Evolutionary conservation across 1,140 invertebrate genomes (phyloP), one percentile per base, ranked within the genome.

Genomic region (Arion vulgaris): DNA sequence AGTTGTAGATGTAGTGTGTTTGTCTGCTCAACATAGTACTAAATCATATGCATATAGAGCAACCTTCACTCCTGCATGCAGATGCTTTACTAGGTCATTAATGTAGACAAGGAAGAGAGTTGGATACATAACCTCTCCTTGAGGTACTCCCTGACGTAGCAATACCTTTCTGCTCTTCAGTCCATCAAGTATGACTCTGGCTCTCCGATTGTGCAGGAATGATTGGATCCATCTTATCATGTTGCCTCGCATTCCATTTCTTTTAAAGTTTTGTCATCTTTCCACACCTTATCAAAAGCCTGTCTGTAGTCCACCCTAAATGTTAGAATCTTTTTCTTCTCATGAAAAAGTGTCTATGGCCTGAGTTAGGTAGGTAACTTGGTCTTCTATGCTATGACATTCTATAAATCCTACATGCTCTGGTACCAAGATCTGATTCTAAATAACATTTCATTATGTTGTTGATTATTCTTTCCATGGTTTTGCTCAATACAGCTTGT

Each of bases 101-200:
- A 82, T 84, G 80, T 82, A 85, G n/a, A 85, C n/a, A 11, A 85
- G 79, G 79, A 84, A 82, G 15, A 85, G 74, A 0, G 79, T 83
- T 7, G 80, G 79, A n/a, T 66, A 82, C 26, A 85, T 53, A 32
- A 84, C 85, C 17, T 74, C 74, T n/a, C 85, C 82, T 49, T 82
- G 82, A 28, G 82, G 82, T 45, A 83, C 73, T 62, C 85, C 80
- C 36, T 82, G 68, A 19, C 53, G 17, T 39, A 82, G 49, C 32
- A 81, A 23, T 2, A 57, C 53, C 26, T 19, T 57, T 23, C 23
- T 57, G 26, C 53, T 57, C 7, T 19, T 19, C 9, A 5, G 53
- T 11, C 26, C 26, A 1, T 57, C 53, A 2, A 57, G 2, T 2
- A 4, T 4, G 15, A 57, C 53, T 19, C 26, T 4, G 7, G 53